Conservation (phyloP, 2,888 invertebrate genomes). For the Falcaria lacertinaria region DNA sequence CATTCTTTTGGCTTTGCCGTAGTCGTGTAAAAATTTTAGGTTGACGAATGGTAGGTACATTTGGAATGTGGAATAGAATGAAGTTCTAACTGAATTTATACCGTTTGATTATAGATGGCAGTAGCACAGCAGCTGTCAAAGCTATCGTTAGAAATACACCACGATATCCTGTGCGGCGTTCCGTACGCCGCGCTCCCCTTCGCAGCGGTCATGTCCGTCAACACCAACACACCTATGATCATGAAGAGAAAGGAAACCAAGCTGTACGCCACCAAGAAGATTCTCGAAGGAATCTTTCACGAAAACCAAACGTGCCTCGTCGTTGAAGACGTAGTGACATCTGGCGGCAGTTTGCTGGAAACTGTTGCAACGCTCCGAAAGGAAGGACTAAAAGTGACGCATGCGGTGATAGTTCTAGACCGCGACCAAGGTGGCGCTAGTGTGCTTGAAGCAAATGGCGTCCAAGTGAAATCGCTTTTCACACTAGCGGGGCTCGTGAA, state of each 20-base stretch:
- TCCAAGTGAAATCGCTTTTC: constrained; percentile 84
- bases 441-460: constrained; percentile 85
- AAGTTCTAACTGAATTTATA: no score
- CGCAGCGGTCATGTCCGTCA: constrained; percentile 90
- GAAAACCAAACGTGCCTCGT: constrained; percentile 87
- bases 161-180: constrained; percentile 94
- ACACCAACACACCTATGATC: constrained; percentile 89
- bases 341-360: constrained; percentile 95
- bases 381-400: constrained; percentile 83
- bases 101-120: constrained; percentile 47
- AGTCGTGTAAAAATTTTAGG: no score
- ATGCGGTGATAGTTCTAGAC: constrained; percentile 94
- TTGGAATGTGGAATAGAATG: no score
- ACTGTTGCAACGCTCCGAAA: constrained; percentile 85
- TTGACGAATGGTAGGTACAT: no score
- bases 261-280: constrained; percentile 95
- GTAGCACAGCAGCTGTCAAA: constrained; percentile 50
- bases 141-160: constrained; percentile 47
- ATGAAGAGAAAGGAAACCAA: constrained; percentile 96
- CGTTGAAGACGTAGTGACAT: constrained; percentile 96
- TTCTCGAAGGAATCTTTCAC: constrained; percentile 91
- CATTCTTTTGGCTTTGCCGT: no score
- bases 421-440: constrained; percentile 93
- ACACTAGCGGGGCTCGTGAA: constrained; percentile 83
- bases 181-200: constrained; percentile 98